Conservation (phyloP, 2,797 vertebrate genomes). For the Dryobates pubescens region DNA sequence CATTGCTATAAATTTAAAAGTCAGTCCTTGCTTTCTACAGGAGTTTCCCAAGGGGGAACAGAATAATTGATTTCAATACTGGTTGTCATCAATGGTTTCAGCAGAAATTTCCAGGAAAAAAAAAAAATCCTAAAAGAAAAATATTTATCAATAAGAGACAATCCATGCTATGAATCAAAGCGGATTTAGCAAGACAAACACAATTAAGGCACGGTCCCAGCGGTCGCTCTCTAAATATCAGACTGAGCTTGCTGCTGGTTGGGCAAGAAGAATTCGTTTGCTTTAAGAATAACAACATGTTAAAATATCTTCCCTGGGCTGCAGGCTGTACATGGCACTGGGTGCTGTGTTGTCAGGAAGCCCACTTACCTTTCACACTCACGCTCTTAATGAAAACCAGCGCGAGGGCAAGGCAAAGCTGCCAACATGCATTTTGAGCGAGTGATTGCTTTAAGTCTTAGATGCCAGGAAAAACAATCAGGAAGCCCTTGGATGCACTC, state of each 20-base stretch:
- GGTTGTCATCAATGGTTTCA: neutral
- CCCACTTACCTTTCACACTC: neutral
- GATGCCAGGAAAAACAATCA: constrained; percentile 14
- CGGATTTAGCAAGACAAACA: neutral
- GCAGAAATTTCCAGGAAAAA: neutral
- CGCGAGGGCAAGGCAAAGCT: neutral
- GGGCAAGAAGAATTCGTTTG: neutral
- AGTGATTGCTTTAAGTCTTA: neutral
- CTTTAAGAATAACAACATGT: neutral
- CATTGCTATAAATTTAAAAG: constrained; percentile 24
- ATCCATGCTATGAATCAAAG: neutral
- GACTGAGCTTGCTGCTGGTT: neutral
- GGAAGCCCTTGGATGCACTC: constrained; percentile 7
- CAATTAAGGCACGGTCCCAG: neutral
- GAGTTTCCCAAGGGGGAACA: constrained; percentile 7
- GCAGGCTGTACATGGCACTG: neutral
- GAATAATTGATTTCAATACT: constrained; percentile 15
- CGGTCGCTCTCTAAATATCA: neutral
- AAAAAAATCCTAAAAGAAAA: constrained; percentile 19
- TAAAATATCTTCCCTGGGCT: neutral
- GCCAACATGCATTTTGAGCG: neutral
- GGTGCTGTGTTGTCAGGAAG: neutral
- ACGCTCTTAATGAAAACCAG: neutral
- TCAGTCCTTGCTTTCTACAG: constrained; percentile 6
- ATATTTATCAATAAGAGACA: neutral